Evolutionary conservation across 2,797 vertebrate species (phyloP).

Genomic region (Microcaecilia unicolor): DNA sequence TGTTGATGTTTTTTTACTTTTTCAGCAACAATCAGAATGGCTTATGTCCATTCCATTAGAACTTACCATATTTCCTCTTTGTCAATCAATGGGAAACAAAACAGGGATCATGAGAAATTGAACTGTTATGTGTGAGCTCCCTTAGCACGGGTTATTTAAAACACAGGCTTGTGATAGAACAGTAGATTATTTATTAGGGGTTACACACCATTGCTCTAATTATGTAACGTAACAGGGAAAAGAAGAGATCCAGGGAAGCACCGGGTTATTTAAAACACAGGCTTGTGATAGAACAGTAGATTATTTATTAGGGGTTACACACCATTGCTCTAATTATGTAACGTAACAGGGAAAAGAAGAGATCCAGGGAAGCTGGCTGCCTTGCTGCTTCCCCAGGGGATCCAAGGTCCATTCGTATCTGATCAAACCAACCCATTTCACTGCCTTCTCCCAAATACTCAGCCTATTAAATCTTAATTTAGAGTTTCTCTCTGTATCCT

Average conservation of each 20-base stretch:
- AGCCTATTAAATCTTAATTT: constrained; percentile 4
- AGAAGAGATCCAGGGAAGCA: neutral
- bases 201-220: neutral
- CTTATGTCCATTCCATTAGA: too few relatives aligned
- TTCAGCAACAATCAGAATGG: too few relatives aligned
- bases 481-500: constrained; percentile 4
- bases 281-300: neutral
- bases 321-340: neutral
- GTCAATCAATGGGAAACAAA: too few relatives aligned
- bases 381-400: neutral
- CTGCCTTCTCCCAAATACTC: neutral
- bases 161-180: neutral
- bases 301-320: neutral
- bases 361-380: neutral
- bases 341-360: neutral
- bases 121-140: neutral
- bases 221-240: neutral
- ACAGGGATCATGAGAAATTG: neutral
- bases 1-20: too few relatives aligned
- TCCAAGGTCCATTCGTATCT: neutral
- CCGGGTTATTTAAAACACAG: too few relatives aligned
- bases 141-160: neutral
- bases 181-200: neutral
- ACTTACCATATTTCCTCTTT: too few relatives aligned
- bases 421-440: neutral